These are phyloP conservation scores for Aphaenogaster rudis DNA, from an alignment of 1,140 invertebrate species.

Conservation along the genomic window DNA sequence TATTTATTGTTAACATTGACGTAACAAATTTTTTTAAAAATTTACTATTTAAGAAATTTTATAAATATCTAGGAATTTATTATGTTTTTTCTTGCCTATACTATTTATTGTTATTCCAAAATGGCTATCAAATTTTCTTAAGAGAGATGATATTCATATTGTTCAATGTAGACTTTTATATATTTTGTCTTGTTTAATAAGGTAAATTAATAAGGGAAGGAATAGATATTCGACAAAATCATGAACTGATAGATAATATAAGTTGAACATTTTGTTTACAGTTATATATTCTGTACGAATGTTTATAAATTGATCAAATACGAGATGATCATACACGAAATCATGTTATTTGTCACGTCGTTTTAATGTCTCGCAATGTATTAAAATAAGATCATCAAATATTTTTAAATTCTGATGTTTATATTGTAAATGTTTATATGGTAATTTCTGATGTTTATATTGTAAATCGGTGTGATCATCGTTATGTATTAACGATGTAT, in stretches of 20 bases:
- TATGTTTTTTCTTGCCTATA: neutral
- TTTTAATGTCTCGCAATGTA: neutral
- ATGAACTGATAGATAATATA: constrained; percentile 51
- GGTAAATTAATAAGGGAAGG: neutral
- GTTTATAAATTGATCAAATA: constrained; percentile 55
- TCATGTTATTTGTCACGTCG: neutral
- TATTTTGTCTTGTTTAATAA: constrained; percentile 8
- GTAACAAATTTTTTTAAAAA: constrained; percentile 13
- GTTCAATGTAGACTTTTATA: constrained; percentile 40
- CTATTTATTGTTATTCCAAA: constrained; percentile 30
- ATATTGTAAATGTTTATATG: constrained; percentile 15
- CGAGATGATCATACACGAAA: neutral
- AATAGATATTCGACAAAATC: constrained; percentile 21
- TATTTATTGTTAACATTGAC: constrained; percentile 25
- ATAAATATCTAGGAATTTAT: neutral
- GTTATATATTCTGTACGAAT: constrained; percentile 68
- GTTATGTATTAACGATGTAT: constrained; percentile 31
- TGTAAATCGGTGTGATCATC: neutral
- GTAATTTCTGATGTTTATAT: neutral
- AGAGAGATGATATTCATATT: constrained; percentile 12
- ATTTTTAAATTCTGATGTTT: neutral
- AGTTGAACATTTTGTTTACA: constrained; percentile 61
- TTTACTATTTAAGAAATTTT: neutral
- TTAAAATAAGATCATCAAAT: constrained; percentile 20
- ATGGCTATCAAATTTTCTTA: constrained; percentile 32